Base-by-base conservation (phyloP, 2,113 vertebrate species). In the Osmerus mordax region DNA sequence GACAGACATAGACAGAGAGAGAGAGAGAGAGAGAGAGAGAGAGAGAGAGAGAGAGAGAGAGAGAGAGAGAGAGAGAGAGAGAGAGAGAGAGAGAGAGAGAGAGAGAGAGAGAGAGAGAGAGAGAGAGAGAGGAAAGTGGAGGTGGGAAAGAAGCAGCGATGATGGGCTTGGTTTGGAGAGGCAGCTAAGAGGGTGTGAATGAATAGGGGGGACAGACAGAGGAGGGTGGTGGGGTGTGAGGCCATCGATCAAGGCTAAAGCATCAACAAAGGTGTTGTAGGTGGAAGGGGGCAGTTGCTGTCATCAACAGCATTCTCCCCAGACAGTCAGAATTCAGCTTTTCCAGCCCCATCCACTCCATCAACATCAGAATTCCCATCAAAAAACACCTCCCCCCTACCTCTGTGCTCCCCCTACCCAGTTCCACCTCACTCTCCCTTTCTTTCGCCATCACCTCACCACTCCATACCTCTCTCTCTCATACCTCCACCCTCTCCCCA, bases 11-110 rank as follows among this genome's bases (percentile, higher is more conserved):
- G 89, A 88, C 72, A n/a, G 16, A n/a, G 29, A 65, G 29, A 41
- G 32, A 59, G 56, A 59, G 56, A 59, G 56, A 59, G 56, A 59
- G 87, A 88, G 89, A 88, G 73, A n/a, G 16, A n/a, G 29, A 65
- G 29, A 41, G 32, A 59, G 56, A 59, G 56, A 59, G 56, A 59
- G 56, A 59, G 56, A 59, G 56, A 59, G 56, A 59, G 56, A 59
- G 15, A 19, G 55, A 13, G 12, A n/a, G 55, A 58, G 13, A 13
- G 13, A 58, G 55, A 68, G 52, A 76, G 68, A 15, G 58, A 59
- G 68, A 72, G 70, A 73, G 16, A n/a, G 29, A 65, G 29, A 41
- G 63, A 59, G 56, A 59, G 56, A 59, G 56, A 59, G 56, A 59
- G 56, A 59, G 56, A 59, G 56, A 59, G 56, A 59, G 16, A 19